Evolutionary conservation across 2,113 vertebrate genomes (phyloP).

Genomic region (Romanogobio albipinnatus): DNA sequence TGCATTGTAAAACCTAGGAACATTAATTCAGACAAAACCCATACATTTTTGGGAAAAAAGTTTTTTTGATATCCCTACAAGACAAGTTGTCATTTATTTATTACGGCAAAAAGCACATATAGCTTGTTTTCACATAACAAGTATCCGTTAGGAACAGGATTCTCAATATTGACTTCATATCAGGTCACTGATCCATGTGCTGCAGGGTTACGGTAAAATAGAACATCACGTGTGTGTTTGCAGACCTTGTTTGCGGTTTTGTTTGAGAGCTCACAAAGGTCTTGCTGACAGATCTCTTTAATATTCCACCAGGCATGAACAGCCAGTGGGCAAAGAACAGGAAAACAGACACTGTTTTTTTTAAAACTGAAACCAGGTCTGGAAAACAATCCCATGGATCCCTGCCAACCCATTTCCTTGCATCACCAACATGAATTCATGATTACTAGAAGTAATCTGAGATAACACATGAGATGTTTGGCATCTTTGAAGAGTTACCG

Average conservation of each 20-base stretch:
- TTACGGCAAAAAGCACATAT: not conserved
- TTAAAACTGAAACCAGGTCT: not conserved
- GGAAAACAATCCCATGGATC: not conserved
- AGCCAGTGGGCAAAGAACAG: not conserved
- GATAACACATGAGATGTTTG: not conserved
- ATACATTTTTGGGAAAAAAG: not conserved
- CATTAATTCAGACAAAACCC: not conserved
- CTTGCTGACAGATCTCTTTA: not conserved
- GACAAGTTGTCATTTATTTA: too few species aligned
- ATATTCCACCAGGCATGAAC: not conserved
- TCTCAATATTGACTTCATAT: not conserved
- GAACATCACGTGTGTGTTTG: not conserved
- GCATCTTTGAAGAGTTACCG: not conserved
- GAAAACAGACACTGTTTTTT: not conserved
- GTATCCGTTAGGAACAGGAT: not conserved
- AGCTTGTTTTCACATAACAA: not conserved
- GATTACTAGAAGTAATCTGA: not conserved
- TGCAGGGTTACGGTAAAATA: not conserved
- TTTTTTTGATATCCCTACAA: not conserved
- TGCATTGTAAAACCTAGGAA: not conserved
- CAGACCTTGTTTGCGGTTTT: not conserved
- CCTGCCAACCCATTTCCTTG: not conserved
- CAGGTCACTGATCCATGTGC: not conserved
- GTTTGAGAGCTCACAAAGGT: conserved; percentile 18
- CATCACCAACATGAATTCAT: not conserved